Evolutionary conservation across 2,113 vertebrate genomes (phyloP).

Genomic region (Triplophysa dalaica): DNA sequence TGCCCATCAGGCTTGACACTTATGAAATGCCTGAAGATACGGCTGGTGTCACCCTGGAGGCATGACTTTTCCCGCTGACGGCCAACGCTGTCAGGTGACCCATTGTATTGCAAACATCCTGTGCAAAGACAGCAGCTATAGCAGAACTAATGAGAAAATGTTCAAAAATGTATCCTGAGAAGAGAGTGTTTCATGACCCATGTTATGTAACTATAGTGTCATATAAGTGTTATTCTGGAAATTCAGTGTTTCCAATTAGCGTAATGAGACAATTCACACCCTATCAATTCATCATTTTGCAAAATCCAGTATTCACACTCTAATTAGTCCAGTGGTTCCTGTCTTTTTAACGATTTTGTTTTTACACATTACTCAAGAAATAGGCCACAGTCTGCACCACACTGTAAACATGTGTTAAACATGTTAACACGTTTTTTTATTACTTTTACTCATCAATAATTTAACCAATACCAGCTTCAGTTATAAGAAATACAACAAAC

Average conservation of each 20-base stretch:
- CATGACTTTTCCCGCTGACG: slow-evolving; percentile 6
- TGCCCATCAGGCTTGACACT: slow-evolving; percentile 22
- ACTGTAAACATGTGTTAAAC: too few relatives aligned
- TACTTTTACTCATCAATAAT: too few relatives aligned
- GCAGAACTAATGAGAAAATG: slow-evolving; percentile 17
- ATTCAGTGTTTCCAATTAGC: not conserved
- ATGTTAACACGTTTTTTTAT: too few relatives aligned
- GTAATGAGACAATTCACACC: not conserved
- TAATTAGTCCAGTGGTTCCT: not conserved
- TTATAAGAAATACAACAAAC: too few relatives aligned
- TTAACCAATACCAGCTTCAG: too few relatives aligned
- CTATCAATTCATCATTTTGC: slow-evolving; percentile 6
- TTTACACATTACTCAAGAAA: too few relatives aligned
- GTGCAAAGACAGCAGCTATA: not conserved
- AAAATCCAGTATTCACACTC: not conserved
- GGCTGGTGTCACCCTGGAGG: slow-evolving; percentile 16
- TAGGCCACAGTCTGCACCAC: too few relatives aligned
- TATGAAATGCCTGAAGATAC: not conserved
- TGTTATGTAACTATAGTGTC: too few relatives aligned
- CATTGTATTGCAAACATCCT: not conserved
- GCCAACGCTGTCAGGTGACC: not conserved
- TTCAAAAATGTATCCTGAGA: not conserved
- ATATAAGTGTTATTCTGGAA: not conserved
- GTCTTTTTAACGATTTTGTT: not conserved
- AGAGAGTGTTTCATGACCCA: not conserved